Conservation (phyloP, 2,113 vertebrate species). For the Halcyon malimbica region DNA sequence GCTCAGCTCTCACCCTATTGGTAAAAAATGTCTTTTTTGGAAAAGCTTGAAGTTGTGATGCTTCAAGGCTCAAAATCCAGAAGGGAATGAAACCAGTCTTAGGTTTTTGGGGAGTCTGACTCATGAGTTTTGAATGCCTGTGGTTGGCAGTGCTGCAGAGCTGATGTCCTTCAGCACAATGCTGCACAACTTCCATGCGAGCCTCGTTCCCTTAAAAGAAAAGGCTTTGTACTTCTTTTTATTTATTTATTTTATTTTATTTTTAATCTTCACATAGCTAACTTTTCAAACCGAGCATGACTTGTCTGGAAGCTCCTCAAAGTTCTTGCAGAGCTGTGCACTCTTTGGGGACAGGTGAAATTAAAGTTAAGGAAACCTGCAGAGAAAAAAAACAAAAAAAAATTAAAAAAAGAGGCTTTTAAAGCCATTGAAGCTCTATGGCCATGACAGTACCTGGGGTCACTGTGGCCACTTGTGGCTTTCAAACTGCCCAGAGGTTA, state of each 20-base stretch:
- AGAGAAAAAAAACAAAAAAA: neutral
- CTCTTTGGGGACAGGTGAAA: neutral
- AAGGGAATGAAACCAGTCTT: constrained; percentile 39
- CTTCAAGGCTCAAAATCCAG: constrained; percentile 9
- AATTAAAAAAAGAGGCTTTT: neutral
- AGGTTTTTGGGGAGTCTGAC: constrained; percentile 51
- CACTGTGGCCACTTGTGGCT: neutral
- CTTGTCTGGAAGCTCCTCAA: neutral
- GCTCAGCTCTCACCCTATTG: neutral
- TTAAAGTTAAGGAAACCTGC: neutral
- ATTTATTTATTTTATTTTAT: neutral
- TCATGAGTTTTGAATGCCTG: constrained; percentile 51
- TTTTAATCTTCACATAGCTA: neutral
- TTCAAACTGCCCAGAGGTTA: neutral
- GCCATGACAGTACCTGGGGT: neutral
- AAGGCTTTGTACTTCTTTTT: neutral
- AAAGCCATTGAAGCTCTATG: neutral
- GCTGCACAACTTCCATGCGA: neutral
- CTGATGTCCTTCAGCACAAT: constrained; percentile 39
- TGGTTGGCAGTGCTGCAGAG: constrained; percentile 48
- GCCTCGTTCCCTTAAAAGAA: neutral
- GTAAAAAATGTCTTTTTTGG: neutral
- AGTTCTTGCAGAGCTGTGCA: neutral
- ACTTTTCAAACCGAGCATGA: fast-evolving
- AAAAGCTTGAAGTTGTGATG: neutral